Evolutionary conservation across 2,888 invertebrate species (phyloP).

Genomic region (Limnephilus rhombicus): DNA sequence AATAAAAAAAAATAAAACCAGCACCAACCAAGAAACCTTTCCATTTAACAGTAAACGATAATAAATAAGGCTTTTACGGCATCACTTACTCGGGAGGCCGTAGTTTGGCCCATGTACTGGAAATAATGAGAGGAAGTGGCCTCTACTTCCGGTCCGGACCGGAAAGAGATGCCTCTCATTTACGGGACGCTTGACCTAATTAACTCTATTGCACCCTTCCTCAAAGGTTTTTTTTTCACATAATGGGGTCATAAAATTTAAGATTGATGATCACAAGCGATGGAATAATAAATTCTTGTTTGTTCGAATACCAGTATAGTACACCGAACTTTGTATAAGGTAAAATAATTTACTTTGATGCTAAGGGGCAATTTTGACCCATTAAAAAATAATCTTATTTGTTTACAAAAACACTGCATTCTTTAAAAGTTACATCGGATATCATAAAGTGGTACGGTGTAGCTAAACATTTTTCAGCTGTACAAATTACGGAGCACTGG

Average conservation of each 20-base stretch:
- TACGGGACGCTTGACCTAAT: conserved; percentile 39
- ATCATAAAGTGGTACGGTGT: too few relatives aligned
- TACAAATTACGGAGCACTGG: too few relatives aligned
- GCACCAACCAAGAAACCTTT: neutral
- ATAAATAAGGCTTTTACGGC: conserved; percentile 29
- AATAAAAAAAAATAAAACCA: neutral
- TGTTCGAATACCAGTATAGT: neutral
- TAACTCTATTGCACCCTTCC: neutral
- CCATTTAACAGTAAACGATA: conserved; percentile 10
- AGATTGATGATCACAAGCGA: neutral
- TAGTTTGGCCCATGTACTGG: conserved; percentile 35
- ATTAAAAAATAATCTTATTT: too few relatives aligned
- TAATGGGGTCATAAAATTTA: conserved; percentile 7
- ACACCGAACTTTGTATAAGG: neutral
- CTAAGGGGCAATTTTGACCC: neutral
- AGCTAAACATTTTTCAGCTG: too few relatives aligned
- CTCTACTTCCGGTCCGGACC: conserved; percentile 35
- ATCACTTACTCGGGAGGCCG: conserved; percentile 6
- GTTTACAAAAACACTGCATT: too few relatives aligned
- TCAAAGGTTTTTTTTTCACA: neutral
- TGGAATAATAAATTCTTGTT: neutral
- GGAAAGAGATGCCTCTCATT: conserved; percentile 46
- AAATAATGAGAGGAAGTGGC: conserved; percentile 40
- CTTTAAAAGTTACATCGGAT: too few relatives aligned
- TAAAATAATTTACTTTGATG: neutral